Evolutionary conservation across 1,140 invertebrate genomes (phyloP), one percentile per base, ranked within the genome.

Genomic region (Melipona quadrifasciata): DNA sequence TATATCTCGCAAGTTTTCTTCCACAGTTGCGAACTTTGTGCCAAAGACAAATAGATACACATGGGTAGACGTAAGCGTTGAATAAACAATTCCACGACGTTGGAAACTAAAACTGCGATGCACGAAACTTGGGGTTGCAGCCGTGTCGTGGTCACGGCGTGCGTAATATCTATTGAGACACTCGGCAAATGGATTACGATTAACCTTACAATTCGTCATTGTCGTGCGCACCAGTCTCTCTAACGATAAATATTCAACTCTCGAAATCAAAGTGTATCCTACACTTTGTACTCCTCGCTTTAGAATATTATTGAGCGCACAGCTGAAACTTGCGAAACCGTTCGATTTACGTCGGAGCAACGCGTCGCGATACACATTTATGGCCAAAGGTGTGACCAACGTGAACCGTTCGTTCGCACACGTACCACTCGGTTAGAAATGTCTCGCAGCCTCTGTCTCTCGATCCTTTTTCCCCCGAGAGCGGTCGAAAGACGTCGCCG

Each of bases 321-420:
- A 12, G 5, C n/a, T 27, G 61, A 64, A 64, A 64, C 61, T 24
- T n/a, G 14, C 61, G 5, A 27, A 5, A 14, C 68, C 61, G 51
- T 81, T 85, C 78, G 86, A 87, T 82, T 67, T 72, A 74, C 76
- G 82, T 72, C 72, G 77, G 77, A 27, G 71, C 77, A 80, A 80
- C 51, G 74, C 80, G 82, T n/a, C n/a, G n/a, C n/a, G n/a, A n/a
- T n/a, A n/a, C n/a, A n/a, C n/a, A n/a, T n/a, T n/a, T n/a, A n/a
- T 57, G 68, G 73, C 39, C 27, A 70, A 80, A 87, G 83, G 86
- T 85, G 86, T 87, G 82, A 82, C 82, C 39, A 39, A 39, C 68
- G 47, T 57, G 31, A 68, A 72, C 31, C 51, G 68, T 84, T 61
- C 71, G 47, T 76, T 85, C 31, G 86, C 55, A 75, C 72, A 71